phyloP scores from a whole-genome alignment of 2,113 vertebrate genomes.

The Pampusana beccarii region DNA sequence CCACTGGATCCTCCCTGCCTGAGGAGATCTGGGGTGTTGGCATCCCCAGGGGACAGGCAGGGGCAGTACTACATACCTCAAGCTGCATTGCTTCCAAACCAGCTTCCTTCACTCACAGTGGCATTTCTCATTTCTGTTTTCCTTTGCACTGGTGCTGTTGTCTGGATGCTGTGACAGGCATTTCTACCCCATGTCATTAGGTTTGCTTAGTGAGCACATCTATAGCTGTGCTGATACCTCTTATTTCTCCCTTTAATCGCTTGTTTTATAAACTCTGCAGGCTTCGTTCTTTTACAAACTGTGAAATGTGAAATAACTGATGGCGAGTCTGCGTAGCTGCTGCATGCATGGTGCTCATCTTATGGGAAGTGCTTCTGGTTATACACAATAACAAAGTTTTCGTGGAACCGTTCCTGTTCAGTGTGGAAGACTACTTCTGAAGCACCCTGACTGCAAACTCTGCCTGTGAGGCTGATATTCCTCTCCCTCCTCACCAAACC shows the following conservation, averaged over 20 bases:
- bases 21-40: background rate
- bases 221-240: background rate
- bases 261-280: too few relatives aligned
- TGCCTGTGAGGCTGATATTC: background rate
- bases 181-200: background rate
- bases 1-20: rapidly evolving
- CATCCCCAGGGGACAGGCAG: background rate
- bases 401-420: background rate
- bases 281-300: background rate
- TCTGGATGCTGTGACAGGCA: background rate
- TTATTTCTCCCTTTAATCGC: background rate
- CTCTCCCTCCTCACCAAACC: background rate
- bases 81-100: background rate
- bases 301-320: background rate
- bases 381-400: background rate
- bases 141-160: background rate
- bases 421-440: background rate
- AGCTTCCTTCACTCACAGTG: background rate
- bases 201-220: background rate
- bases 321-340: background rate
- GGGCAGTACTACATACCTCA: rapidly evolving
- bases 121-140: background rate
- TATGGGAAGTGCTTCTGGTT: background rate
- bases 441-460: background rate
- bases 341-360: background rate